phyloP scores from a whole-genome alignment of 2,113 vertebrate genomes.

The Chascanopsetta lugubris region DNA sequence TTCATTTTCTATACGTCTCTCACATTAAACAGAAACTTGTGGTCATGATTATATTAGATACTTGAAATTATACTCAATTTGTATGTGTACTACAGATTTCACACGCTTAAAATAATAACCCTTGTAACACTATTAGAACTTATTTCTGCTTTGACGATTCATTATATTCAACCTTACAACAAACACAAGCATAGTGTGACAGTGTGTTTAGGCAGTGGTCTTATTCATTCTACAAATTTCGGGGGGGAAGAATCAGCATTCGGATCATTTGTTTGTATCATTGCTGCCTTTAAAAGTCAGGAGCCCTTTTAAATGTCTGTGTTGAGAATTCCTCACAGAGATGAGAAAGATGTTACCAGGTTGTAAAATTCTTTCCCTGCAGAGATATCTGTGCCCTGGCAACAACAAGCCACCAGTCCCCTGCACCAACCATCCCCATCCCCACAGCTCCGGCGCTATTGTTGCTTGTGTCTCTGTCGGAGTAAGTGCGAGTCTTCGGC shows the following conservation, averaged over 20 bases:
- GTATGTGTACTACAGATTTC: too few relatives aligned
- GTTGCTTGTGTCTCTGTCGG: constrained; percentile 1
- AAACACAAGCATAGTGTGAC: not conserved
- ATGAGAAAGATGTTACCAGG: constrained; percentile 75
- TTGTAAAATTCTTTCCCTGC: constrained; percentile 75
- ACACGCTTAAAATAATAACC: too few relatives aligned
- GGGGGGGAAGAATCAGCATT: not conserved
- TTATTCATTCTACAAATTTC: not conserved
- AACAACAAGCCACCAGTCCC: constrained; percentile 34
- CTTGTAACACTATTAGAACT: too few relatives aligned
- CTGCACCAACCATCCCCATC: constrained; percentile 18
- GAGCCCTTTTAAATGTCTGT: constrained; percentile 69
- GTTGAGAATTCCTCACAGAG: constrained; percentile 72
- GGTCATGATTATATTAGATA: too few relatives aligned
- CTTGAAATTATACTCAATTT: too few relatives aligned
- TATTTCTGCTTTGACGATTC: constrained; percentile 8
- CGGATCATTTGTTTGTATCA: constrained; percentile 22
- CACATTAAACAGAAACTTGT: too few relatives aligned
- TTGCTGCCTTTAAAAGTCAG: constrained; percentile 58
- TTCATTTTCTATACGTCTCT: too few relatives aligned
- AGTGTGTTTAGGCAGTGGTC: not conserved
- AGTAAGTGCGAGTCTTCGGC: not conserved
- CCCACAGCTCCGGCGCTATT: constrained; percentile 11
- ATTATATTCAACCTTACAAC: not conserved
- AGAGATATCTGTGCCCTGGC: constrained; percentile 53